Evolutionary conservation across 2,113 vertebrate genomes (phyloP), one percentile per base, ranked within the genome.

Genomic region (Engystomops pustulosus): DNA sequence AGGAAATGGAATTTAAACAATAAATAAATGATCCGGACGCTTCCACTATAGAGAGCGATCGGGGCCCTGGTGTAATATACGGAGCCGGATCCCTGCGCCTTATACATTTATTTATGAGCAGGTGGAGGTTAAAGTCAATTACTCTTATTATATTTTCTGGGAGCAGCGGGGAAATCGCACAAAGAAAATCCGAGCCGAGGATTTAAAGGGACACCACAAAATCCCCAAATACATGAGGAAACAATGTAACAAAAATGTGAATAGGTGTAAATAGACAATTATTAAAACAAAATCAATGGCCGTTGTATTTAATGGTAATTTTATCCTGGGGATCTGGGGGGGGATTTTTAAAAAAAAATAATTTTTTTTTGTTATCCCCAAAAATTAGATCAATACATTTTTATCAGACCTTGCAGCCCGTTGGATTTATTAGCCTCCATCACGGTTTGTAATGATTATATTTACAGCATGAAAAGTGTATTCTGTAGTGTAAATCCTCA

Each of bases 81-180:
- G 4, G 51, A 47, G 70, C 80, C 45, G n/a, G 34, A 60, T 45
- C 68, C 51, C 18, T 11, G 49, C 51, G 51, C 25, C 80, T 82
- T 47, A 60, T 82, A 45, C 80, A 82, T 82, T 74, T 82, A 82
- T 82, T 72, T 82, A 82, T 82, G 69, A 82, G 80, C 80, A 82
- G 80, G 80, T 82, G 80, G 60, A 71, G 45, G 65, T 68, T 55
- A 81, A 81, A 82, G 53, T 82, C 68, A 74, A 72, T 82, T 82
- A 74, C 23, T 41, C 49, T 81, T 81, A 71, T 58, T 70, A 27
- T 53, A 58, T 74, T 32, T 23, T 82, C 36, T 4, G 25, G n/a
- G 15, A 44, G 51, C 51, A 62, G 2, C 51, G 6, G 80, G 51
- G 51, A 60, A 71, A 60, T 60, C 44, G n/a, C 32, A 55, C 23